Conservation (phyloP, 53 echinoderm and acorn worm genomes). For the Astropecten irregularis region DNA sequence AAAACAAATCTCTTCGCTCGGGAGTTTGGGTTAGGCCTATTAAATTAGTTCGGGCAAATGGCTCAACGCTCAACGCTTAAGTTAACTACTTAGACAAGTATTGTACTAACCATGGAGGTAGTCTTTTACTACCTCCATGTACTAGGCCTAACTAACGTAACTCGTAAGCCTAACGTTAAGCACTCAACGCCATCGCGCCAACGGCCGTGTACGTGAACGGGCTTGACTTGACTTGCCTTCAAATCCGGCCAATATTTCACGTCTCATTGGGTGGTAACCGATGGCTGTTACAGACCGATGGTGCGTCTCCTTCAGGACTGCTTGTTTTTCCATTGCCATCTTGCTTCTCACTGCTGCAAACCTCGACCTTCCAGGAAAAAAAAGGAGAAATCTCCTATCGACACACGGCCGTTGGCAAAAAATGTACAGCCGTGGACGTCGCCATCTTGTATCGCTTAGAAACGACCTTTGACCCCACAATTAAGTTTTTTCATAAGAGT, state of each 20-base stretch:
- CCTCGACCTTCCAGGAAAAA: background rate
- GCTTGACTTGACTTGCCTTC: too few relatives aligned
- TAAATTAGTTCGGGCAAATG: too few relatives aligned
- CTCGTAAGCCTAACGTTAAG: too few relatives aligned
- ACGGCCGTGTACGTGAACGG: too few relatives aligned
- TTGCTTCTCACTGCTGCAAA: background rate
- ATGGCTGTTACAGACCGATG: slow-evolving; percentile 87
- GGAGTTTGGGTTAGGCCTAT: too few relatives aligned
- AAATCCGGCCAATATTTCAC: slow-evolving; percentile 93
- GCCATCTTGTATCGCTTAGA: slow-evolving; percentile 36
- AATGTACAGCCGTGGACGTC: background rate
- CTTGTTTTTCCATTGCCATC: slow-evolving; percentile 97
- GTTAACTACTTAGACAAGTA: too few relatives aligned
- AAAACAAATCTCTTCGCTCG: too few relatives aligned
- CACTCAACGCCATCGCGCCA: too few relatives aligned
- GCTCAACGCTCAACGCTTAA: too few relatives aligned
- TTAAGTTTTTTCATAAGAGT: background rate
- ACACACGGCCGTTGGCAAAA: background rate
- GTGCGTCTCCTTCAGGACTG: slow-evolving; percentile 90
- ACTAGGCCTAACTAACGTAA: too few relatives aligned
- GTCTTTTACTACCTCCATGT: too few relatives aligned
- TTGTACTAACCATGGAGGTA: too few relatives aligned
- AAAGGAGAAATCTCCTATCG: background rate
- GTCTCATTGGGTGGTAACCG: slow-evolving; percentile 87
- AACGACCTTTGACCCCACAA: slow-evolving; percentile 36